Evolutionary conservation across 2,888 invertebrate genomes (phyloP).

Genomic region (Imbricaverruca yamaguchii): DNA sequence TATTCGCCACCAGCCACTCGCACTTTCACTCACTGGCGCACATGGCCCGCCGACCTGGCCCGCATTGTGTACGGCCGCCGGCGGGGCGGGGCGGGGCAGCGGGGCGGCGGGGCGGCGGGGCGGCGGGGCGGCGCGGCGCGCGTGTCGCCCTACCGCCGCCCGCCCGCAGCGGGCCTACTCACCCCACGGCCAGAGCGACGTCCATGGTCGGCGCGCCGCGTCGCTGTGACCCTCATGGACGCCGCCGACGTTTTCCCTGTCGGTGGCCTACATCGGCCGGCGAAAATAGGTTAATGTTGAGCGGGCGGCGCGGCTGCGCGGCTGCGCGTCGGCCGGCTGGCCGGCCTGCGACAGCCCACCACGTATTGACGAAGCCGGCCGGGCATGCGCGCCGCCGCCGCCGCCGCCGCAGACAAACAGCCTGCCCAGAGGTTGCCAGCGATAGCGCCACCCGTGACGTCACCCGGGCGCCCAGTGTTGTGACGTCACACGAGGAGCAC

Average conservation of each 20-base stretch:
- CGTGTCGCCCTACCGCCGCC: background rate
- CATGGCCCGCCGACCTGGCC: background rate
- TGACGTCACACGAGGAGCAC: too few relatives aligned
- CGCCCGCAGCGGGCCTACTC: background rate
- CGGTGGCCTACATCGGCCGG: slow-evolving; percentile 3
- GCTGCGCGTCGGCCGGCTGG: background rate
- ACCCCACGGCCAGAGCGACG: background rate
- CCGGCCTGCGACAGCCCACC: background rate
- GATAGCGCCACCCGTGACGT: background rate
- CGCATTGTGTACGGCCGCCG: background rate
- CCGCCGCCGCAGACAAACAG: background rate
- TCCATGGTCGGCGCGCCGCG: background rate
- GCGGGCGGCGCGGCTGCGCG: background rate
- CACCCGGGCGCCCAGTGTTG: too few relatives aligned
- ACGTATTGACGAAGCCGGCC: background rate
- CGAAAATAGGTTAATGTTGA: background rate
- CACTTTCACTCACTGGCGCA: background rate
- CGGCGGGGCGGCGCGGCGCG: too few relatives aligned
- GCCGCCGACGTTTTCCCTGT: slow-evolving; percentile 1
- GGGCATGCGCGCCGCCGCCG: background rate
- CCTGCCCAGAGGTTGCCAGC: background rate
- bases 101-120: too few relatives aligned
- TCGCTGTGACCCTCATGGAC: background rate
- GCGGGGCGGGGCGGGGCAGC: background rate
- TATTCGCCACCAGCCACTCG: background rate